phyloP scores from a whole-genome alignment of 2,113 vertebrate genomes.

The Tachysurus fulvidraco region DNA sequence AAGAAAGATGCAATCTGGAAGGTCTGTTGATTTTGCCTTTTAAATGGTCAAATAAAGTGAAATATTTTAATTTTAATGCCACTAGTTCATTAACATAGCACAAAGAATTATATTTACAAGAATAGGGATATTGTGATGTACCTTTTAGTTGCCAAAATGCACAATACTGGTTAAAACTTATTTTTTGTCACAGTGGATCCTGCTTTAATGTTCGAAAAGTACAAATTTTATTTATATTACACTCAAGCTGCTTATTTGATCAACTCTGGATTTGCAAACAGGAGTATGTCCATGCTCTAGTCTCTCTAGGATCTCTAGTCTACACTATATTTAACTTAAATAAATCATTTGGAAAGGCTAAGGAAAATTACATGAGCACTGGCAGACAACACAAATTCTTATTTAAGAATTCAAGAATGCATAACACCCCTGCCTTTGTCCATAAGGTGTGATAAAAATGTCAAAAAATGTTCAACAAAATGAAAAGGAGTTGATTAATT shows the following conservation, averaged over 20 bases:
- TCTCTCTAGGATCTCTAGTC: neutral
- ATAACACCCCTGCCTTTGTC: slow-evolving; percentile 38
- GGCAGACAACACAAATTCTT: slow-evolving; percentile 20
- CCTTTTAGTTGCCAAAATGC: neutral
- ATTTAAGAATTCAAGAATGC: slow-evolving; percentile 18
- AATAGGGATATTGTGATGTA: neutral
- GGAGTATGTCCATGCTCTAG: neutral
- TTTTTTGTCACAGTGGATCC: too few species aligned
- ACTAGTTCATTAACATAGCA: neutral
- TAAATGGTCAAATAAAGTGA: neutral
- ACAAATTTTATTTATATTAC: neutral
- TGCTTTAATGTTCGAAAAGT: too few species aligned
- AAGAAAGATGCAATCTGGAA: neutral
- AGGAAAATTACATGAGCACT: slow-evolving; percentile 12
- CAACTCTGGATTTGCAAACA: neutral
- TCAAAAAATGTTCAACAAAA: slow-evolving; percentile 22
- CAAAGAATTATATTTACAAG: neutral
- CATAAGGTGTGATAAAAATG: slow-evolving; percentile 35
- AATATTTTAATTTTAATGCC: neutral
- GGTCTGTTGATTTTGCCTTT: neutral
- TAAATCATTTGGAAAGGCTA: neutral
- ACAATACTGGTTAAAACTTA: neutral
- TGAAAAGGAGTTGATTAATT: slow-evolving; percentile 52
- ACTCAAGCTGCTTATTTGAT: neutral
- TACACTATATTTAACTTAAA: neutral